phyloP scores from a whole-genome alignment of 2,888 invertebrate species.

The Eumerus sabulonum region DNA sequence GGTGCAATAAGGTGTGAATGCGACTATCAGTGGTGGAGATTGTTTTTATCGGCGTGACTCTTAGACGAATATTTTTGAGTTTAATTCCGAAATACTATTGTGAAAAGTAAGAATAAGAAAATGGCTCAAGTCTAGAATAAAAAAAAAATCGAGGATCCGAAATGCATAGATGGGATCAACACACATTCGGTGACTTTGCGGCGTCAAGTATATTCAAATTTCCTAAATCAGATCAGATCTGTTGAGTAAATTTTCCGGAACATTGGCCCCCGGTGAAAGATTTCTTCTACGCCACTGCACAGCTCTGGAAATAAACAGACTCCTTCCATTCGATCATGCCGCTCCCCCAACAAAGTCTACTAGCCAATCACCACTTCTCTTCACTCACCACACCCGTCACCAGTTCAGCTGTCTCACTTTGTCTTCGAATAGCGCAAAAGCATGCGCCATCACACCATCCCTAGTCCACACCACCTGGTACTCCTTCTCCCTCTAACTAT shows the following conservation, averaged over 20 bases:
- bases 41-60: too few species aligned
- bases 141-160: too few species aligned
- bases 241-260: too few species aligned
- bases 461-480: conserved; percentile 50
- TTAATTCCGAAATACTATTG: too few species aligned
- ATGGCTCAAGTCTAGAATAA: too few species aligned
- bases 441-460: conserved; percentile 66
- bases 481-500: conserved; percentile 8
- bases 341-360: conserved; percentile 23
- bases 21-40: conserved; percentile 55
- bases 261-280: too few species aligned
- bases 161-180: too few species aligned
- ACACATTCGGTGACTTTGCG: too few species aligned
- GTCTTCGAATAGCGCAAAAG: conserved; percentile 19
- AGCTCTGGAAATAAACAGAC: conserved; percentile 2
- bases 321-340: conserved; percentile 16
- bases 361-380: conserved; percentile 40
- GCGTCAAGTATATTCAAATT: too few species aligned
- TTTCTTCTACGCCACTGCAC: conserved; percentile 40
- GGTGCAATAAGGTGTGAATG: conserved; percentile 1
- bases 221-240: too few species aligned
- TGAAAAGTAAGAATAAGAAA: too few species aligned
- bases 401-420: conserved; percentile 5
- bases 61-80: too few species aligned
- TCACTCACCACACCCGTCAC: conserved; percentile 6